phyloP scores from a whole-genome alignment of 2,888 invertebrate genomes.

The Arrhopalites spinosus region DNA sequence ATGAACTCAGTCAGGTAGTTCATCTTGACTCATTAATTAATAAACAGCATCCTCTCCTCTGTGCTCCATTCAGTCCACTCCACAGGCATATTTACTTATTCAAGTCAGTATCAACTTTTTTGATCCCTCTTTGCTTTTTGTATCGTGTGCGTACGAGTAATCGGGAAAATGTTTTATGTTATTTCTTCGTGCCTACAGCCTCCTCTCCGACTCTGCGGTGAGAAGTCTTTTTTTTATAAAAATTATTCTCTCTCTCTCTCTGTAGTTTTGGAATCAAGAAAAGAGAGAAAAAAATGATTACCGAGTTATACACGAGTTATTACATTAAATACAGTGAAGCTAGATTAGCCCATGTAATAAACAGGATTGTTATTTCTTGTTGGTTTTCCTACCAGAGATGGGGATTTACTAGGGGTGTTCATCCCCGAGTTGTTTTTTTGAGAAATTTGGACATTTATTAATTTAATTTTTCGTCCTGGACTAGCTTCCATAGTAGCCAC shows the following conservation, averaged over 20 bases:
- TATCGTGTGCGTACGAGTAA: not conserved
- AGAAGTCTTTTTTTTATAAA: not conserved
- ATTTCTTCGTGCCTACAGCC: not conserved
- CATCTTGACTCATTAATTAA: slow-evolving; percentile 34
- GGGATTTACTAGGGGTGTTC: too few relatives aligned
- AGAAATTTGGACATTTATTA: not conserved
- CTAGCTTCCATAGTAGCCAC: not conserved
- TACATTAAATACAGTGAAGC: too few relatives aligned
- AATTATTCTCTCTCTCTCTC: too few relatives aligned
- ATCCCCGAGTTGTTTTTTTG: too few relatives aligned
- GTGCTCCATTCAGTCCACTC: not conserved
- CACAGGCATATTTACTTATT: not conserved
- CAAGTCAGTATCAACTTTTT: not conserved
- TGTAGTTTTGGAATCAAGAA: not conserved
- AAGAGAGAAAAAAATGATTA: not conserved
- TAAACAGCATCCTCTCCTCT: slow-evolving; percentile 15
- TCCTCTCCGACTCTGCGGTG: not conserved
- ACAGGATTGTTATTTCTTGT: too few relatives aligned
- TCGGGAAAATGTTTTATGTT: slow-evolving; percentile 3
- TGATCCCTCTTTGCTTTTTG: not conserved
- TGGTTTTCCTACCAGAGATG: too few relatives aligned
- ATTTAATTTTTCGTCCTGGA: slow-evolving; percentile 18
- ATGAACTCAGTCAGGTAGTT: slow-evolving; percentile 26
- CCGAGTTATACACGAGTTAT: too few relatives aligned
- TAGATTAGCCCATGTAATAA: too few relatives aligned